phyloP scores from a whole-genome alignment of 2,888 invertebrate genomes.

The Nephrotoma flavescens region DNA sequence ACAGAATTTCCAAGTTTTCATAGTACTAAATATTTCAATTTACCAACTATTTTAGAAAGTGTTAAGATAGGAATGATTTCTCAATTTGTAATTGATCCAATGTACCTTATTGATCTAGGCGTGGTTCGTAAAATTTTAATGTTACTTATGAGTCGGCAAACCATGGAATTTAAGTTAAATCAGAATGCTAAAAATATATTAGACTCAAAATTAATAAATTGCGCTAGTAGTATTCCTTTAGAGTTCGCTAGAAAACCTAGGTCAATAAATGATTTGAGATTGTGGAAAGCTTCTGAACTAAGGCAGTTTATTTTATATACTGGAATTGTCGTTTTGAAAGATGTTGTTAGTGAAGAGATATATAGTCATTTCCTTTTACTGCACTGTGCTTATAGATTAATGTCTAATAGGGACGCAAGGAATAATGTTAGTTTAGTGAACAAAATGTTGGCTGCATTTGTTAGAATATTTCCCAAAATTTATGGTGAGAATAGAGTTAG shows the following conservation, averaged over 20 bases:
- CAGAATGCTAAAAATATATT: no score
- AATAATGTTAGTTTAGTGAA: neutral
- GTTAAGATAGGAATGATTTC: no score
- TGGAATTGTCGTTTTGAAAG: slow-evolving; percentile 12
- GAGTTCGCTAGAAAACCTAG: slow-evolving; percentile 13
- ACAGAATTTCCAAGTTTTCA: no score
- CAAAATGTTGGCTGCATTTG: neutral
- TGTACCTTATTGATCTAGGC: no score
- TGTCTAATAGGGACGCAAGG: neutral
- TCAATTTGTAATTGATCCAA: no score
- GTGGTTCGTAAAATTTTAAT: no score
- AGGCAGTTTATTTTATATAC: slow-evolving; percentile 11
- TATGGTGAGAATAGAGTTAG: neutral
- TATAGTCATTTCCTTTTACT: slow-evolving; percentile 9
- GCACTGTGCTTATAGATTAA: slow-evolving; percentile 6
- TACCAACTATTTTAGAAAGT: no score
- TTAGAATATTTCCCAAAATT: neutral
- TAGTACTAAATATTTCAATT: no score
- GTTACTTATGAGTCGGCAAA: no score
- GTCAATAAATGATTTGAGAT: slow-evolving; percentile 10
- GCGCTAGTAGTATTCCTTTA: slow-evolving; percentile 5
- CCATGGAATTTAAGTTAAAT: no score
- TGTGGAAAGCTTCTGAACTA: slow-evolving; percentile 12
- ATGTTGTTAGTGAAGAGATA: slow-evolving; percentile 10
- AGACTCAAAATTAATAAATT: neutral